A percentile compares a stretch with the other conserved stretches of the same genome.
These are phyloP conservation scores for Patella ulyssiponensis DNA, from an alignment of 2,888 invertebrate species.

Conservation along the genomic window DNA sequence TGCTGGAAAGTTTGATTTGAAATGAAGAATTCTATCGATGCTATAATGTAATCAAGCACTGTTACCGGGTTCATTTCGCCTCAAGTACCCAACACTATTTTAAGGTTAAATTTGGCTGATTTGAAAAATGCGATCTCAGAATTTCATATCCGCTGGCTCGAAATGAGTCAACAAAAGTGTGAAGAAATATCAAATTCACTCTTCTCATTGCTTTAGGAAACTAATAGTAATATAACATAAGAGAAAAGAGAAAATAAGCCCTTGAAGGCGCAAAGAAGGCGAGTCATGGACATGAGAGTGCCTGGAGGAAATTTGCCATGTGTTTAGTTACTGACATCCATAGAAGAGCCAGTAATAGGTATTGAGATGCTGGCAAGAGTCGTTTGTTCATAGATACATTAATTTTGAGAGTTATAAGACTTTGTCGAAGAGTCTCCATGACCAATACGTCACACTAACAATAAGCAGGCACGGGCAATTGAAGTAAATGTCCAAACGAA, in stretches of 20 bases:
- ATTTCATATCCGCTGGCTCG: conserved; percentile 28
- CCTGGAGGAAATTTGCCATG: conserved; percentile 20
- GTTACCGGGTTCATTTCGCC: not conserved
- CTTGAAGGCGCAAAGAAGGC: conserved; percentile 10
- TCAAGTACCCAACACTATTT: conserved; percentile 29
- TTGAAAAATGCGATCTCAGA: conserved; percentile 25
- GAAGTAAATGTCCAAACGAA: conserved; percentile 25
- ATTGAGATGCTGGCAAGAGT: conserved; percentile 1
- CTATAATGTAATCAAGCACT: conserved; percentile 33
- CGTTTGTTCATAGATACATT: conserved; percentile 19
- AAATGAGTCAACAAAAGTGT: conserved; percentile 35
- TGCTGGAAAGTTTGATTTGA: conserved; percentile 38
- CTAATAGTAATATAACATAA: conserved; percentile 23
- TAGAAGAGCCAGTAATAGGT: conserved; percentile 14
- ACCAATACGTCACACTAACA: conserved; percentile 13
- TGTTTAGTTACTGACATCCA: conserved; percentile 24
- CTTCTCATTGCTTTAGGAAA: conserved; percentile 31
- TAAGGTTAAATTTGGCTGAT: conserved; percentile 38
- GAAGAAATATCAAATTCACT: conserved; percentile 27
- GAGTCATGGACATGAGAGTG: conserved; percentile 5
- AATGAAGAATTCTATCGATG: conserved; percentile 38
- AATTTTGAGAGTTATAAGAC: conserved; percentile 26
- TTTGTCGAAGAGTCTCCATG: conserved; percentile 15
- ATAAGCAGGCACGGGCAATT: conserved; percentile 11
- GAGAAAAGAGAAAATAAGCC: not conserved